Percentiles rank a stretch among this genome's conserved stretches.
phyloP scores from a whole-genome alignment of 2,113 vertebrate species.

The Todiramphus saurophagus region DNA sequence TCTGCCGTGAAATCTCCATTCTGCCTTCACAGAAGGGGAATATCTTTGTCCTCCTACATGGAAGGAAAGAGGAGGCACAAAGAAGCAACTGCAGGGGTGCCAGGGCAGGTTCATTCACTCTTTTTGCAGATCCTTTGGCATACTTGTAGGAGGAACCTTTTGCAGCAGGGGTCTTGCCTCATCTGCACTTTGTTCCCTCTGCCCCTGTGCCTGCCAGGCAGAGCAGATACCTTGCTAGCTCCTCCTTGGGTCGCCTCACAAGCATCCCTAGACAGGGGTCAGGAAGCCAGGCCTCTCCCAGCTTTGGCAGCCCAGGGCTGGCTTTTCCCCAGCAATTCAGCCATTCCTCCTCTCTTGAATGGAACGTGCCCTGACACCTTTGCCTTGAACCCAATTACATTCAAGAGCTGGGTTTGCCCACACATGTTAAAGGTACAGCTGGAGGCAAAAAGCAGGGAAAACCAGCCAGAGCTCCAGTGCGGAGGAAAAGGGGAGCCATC shows the following conservation, averaged over 20 bases:
- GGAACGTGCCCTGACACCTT: constrained; percentile 30
- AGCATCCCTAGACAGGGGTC: not conserved
- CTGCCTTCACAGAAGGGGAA: not conserved
- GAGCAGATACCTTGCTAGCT: fast-evolving
- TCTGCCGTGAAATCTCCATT: not conserved
- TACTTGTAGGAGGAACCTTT: not conserved
- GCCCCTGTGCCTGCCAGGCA: not conserved
- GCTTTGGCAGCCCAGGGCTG: constrained; percentile 16
- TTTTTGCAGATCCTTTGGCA: not conserved
- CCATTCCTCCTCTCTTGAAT: not conserved
- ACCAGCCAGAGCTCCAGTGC: not conserved
- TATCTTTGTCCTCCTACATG: not conserved
- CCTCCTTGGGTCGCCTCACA: not conserved
- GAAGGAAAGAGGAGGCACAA: not conserved
- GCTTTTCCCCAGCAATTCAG: constrained; percentile 31
- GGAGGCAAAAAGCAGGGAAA: not conserved
- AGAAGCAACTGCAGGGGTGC: not conserved
- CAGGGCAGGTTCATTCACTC: not conserved
- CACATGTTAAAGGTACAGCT: constrained; percentile 56
- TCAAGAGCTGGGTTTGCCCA: constrained; percentile 53
- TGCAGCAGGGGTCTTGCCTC: not conserved
- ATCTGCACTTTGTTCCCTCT: not conserved
- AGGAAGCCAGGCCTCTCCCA: constrained; percentile 19
- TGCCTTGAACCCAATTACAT: not conserved
- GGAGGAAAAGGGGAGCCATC: not conserved